Conservation (phyloP, 2,888 invertebrate genomes). For the Dasypogon diadema region DNA sequence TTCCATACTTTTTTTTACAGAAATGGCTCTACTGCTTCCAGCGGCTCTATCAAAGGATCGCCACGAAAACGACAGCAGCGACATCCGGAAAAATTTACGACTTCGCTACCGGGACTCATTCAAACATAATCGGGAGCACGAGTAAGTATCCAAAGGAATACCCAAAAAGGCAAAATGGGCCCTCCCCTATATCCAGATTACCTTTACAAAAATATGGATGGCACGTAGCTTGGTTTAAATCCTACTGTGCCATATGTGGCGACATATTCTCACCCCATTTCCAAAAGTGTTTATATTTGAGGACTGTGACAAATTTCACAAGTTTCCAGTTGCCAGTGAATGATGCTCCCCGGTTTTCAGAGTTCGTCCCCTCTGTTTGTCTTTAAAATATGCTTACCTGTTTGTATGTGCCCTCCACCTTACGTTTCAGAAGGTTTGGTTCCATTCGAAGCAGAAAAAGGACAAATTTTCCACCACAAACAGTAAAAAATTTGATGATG, state of each 20-base stretch:
- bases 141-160: slow-evolving; percentile 64
- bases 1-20: slow-evolving; percentile 69
- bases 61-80: slow-evolving; percentile 82
- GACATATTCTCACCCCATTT: background rate
- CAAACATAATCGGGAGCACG: slow-evolving; percentile 69
- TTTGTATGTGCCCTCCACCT: background rate
- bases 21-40: slow-evolving; percentile 86
- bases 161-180: background rate
- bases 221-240: background rate
- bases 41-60: slow-evolving; percentile 81
- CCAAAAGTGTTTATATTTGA: background rate
- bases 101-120: slow-evolving; percentile 81
- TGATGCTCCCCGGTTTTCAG: background rate
- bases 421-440: too few species aligned
- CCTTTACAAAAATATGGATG: background rate
- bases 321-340: background rate
- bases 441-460: too few species aligned
- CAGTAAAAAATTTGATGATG: too few species aligned
- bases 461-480: too few species aligned
- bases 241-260: background rate
- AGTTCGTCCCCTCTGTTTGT: background rate
- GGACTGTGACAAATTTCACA: background rate
- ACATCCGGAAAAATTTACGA: slow-evolving; percentile 83
- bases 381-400: background rate
- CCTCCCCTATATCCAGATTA: background rate